Evolutionary conservation across 2,797 vertebrate genomes (phyloP).

Genomic region (Microctenopoma lineatum): DNA sequence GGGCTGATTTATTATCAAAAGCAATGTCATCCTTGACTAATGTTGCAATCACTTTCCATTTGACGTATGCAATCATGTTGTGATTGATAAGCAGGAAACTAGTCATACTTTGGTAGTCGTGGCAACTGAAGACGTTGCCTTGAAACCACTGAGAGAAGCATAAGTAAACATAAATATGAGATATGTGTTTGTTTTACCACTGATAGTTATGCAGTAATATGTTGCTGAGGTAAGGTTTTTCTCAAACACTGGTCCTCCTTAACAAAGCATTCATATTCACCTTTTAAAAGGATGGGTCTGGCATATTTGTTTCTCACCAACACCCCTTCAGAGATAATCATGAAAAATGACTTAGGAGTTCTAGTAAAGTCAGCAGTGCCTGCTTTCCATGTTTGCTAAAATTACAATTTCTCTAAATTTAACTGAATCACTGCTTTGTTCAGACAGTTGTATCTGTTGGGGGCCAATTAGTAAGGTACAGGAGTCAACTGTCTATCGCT

Average conservation of each 20-base stretch:
- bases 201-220: slow-evolving; percentile 21
- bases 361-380: slow-evolving; percentile 7
- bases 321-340: slow-evolving; percentile 37
- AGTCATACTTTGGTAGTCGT: slow-evolving; percentile 13
- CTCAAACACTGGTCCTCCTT: slow-evolving; percentile 28
- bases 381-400: slow-evolving; percentile 40
- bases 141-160: not conserved
- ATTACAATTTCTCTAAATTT: slow-evolving; percentile 33
- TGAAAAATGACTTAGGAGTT: slow-evolving; percentile 30
- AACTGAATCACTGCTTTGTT: slow-evolving; percentile 45
- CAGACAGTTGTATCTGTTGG: slow-evolving; percentile 55
- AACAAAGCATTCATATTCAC: slow-evolving; percentile 44
- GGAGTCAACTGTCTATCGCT: slow-evolving; percentile 57
- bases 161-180: slow-evolving; percentile 4
- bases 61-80: slow-evolving; percentile 9
- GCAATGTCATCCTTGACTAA: slow-evolving; percentile 43
- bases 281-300: slow-evolving; percentile 47
- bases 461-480: slow-evolving; percentile 66
- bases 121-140: slow-evolving; percentile 8
- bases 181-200: slow-evolving; percentile 17
- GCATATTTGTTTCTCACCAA: slow-evolving; percentile 45
- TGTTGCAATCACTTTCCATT: slow-evolving; percentile 26
- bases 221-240: slow-evolving; percentile 41
- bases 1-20: slow-evolving; percentile 68
- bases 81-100: slow-evolving; percentile 25